Base-by-base conservation (phyloP, 1,140 invertebrate species). In the Solenopsis fugax region DNA sequence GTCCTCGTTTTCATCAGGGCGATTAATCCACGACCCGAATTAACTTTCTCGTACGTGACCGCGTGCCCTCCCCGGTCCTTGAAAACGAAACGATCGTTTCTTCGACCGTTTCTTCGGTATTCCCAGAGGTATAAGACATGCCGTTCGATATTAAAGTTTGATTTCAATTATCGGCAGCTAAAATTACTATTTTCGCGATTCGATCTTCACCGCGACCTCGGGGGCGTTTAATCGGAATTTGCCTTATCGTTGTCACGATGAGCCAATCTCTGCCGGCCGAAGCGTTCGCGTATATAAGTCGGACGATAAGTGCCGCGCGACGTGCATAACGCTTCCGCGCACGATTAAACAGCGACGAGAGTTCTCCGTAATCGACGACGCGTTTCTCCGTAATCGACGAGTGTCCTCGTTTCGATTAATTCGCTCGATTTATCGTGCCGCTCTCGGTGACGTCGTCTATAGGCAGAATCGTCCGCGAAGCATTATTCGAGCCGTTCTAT, bases 371-470 rank as follows among this genome's bases (percentile, higher is more conserved):
- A 29, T 29, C 29, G 34, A 4, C 29, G 64, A 54, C 13, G 62
- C 18, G 41, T 21, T 69, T 80, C n/a, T 4, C n/a, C 18, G 50
- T 9, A 56, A 64, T 34, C 62, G 62, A 5, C 21, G 52, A 13
- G 78, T 87, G 85, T 56, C 77, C 89, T 71, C 88, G 50, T 89
- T 90, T 90, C 88, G 85, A 87, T 89, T 84, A 89, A 67, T 62
- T 37, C 37, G 45, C 50, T 65, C 75, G 62, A 69, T 69, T 86
- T 69, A 48, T 60, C 77, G 50, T 62, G 75, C 12, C 52, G 37
- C 6, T 58, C 4, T 56, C n/a, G 34, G 41, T 24, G 60, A 71
- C 18, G 80, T 18, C 65, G 13, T 21, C 29, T 0, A 41, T 12
- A 50, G 60, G 18, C 48, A 72, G n/a, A 84, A 62, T 37, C 37